phyloP scores from a whole-genome alignment of 1,140 invertebrate genomes.

The Varroa destructor region DNA sequence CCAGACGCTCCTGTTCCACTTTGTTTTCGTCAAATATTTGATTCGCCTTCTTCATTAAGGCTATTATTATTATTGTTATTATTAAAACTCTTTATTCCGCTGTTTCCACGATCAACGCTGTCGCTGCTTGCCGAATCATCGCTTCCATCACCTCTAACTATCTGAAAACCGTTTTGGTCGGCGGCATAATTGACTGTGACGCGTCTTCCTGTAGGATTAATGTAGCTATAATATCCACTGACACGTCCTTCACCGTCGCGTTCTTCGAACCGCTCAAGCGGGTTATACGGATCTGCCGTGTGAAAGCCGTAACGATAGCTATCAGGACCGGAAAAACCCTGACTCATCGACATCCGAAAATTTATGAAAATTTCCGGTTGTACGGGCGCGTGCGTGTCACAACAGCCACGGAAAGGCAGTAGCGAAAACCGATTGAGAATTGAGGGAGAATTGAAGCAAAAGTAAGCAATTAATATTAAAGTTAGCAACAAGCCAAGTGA shows the following conservation, averaged over 20 bases:
- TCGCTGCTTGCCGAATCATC: neutral
- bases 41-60: neutral
- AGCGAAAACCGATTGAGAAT: no score
- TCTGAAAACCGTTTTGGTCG: constrained; percentile 32
- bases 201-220: constrained; percentile 61
- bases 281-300: constrained; percentile 62
- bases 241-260: constrained; percentile 58
- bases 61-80: neutral
- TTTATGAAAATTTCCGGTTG: no score
- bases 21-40: no score
- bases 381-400: no score
- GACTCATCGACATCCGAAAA: no score
- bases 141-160: constrained; percentile 1
- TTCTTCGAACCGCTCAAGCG: constrained; percentile 68
- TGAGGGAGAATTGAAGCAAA: no score
- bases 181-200: constrained; percentile 62
- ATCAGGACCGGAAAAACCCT: constrained; percentile 63
- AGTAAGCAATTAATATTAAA: no score
- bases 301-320: constrained; percentile 75
- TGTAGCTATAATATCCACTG: constrained; percentile 66
- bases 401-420: no score
- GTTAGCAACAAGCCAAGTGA: no score
- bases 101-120: neutral
- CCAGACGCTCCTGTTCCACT: no score
- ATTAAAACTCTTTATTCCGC: neutral